Evolutionary conservation across 2,797 vertebrate species (phyloP), one percentile per base, ranked within the genome.

Genomic region (Spizella passerina): DNA sequence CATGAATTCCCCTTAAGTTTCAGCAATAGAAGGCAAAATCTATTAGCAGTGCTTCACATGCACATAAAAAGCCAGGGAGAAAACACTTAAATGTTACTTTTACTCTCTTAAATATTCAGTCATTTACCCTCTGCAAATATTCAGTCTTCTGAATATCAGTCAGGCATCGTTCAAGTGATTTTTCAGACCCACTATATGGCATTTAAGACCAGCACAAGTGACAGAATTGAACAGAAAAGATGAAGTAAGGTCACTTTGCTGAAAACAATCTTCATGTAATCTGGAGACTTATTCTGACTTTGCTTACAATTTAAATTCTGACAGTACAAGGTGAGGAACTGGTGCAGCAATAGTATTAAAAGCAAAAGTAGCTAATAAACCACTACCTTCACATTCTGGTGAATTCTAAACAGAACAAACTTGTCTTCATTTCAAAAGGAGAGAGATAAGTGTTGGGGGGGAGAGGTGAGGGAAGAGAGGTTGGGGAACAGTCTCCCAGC

Each of bases 391-490:
- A 29, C 13, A n/a, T 63, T 65, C 60, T 56, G 13, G 36, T 52
- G 18, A 69, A 65, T 27, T 24, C n/a, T 43, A 59, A 76, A 63
- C 19, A 57, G 34, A 84, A 26, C 15, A 36, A 32, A 53, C 6
- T 7, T 15, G 43, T 32, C 21, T 8, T 88, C 34, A 53, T 66
- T 85, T 77, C 23, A n/a, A 34, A 77, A 70, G 38, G 43, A 30
- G 11, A 47, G 18, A 59, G 27, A 1, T 10, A 44, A 29, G 9
- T 3, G 7, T 5, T 21, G 10, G 6, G 9, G 5, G 18, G 6
- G 18, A 8, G 20, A 20, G 7, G 11, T 4, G 12, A 24, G 4
- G 29, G 5, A 10, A 12, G 20, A 29, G 27, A 39, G 19, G 14
- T 3, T 29, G 24, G 10, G 18, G 30, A 38, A 53, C 6, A 34